phyloP scores from a whole-genome alignment of 2,113 vertebrate genomes.

The Furnarius figulus region DNA sequence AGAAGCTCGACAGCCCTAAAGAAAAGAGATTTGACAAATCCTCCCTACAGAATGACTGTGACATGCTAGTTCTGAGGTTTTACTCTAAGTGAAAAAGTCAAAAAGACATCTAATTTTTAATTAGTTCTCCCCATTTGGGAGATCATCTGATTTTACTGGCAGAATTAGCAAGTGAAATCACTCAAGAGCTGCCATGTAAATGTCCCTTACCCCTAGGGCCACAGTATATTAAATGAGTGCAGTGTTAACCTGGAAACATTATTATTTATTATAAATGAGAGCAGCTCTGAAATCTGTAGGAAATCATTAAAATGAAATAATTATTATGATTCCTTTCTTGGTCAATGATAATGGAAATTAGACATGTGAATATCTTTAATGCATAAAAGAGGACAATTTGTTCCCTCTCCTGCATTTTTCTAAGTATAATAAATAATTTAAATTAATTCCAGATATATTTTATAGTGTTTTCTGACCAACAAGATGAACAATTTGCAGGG shows the following conservation, averaged over 20 bases:
- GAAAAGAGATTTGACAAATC: conserved; percentile 22
- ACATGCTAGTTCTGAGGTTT: conserved; percentile 37
- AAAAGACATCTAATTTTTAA: conserved; percentile 54
- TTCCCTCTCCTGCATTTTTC: background rate
- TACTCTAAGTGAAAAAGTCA: conserved; percentile 39
- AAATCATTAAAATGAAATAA: conserved; percentile 5
- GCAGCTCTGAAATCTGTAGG: background rate
- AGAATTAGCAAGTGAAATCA: conserved; percentile 57
- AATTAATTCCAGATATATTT: background rate
- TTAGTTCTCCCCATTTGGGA: conserved; percentile 60
- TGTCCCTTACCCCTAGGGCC: conserved; percentile 10
- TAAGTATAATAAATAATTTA: background rate
- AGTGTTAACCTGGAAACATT: conserved; percentile 54
- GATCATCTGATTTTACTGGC: conserved; percentile 45
- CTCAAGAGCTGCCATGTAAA: conserved; percentile 42
- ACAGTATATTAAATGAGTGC: conserved; percentile 14
- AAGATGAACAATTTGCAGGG: background rate
- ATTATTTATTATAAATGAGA: conserved; percentile 39
- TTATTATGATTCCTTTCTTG: conserved; percentile 6
- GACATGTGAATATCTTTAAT: background rate
- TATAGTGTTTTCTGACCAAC: background rate
- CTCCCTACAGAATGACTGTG: background rate
- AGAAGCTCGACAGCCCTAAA: background rate
- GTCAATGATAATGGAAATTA: background rate
- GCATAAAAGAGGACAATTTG: background rate